A percentile compares a stretch with the other conserved stretches of the same genome.
These are phyloP conservation scores for Calyptomena viridis DNA, from an alignment of 2,113 vertebrate species.

Conservation along the genomic window DNA sequence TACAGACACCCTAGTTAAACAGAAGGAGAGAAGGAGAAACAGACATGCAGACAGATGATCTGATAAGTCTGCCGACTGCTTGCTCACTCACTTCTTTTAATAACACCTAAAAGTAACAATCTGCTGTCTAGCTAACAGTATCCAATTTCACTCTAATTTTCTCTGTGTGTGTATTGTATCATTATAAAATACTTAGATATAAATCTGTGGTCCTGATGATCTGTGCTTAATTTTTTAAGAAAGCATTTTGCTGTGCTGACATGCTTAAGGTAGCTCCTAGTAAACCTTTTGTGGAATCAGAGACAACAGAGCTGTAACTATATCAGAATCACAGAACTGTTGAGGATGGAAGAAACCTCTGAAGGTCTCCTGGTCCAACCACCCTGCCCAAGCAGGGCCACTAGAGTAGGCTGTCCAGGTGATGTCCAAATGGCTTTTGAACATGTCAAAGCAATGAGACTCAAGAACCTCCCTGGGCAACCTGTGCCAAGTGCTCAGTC, in stretches of 20 bases:
- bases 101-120: conserved; percentile 41
- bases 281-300: background rate
- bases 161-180: background rate
- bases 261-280: background rate
- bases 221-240: background rate
- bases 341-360: background rate
- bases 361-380: background rate
- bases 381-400: background rate
- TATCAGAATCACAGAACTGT: background rate
- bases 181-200: background rate
- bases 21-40: conserved; percentile 26
- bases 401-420: background rate
- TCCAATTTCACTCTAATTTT: background rate
- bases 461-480: background rate
- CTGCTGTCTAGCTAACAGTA: conserved; percentile 14
- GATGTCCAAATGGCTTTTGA: background rate
- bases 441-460: background rate
- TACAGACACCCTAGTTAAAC: background rate
- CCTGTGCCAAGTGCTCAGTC: background rate
- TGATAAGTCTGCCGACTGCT: conserved; percentile 27
- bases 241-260: background rate
- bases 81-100: conserved; percentile 31
- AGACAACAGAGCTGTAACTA: background rate
- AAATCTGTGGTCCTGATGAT: background rate
- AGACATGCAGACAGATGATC: conserved; percentile 20